These are phyloP conservation scores for Epizoanthus ramosus DNA, from an alignment of 92 coral and sea anemone genomes.

Conservation along the genomic window DNA sequence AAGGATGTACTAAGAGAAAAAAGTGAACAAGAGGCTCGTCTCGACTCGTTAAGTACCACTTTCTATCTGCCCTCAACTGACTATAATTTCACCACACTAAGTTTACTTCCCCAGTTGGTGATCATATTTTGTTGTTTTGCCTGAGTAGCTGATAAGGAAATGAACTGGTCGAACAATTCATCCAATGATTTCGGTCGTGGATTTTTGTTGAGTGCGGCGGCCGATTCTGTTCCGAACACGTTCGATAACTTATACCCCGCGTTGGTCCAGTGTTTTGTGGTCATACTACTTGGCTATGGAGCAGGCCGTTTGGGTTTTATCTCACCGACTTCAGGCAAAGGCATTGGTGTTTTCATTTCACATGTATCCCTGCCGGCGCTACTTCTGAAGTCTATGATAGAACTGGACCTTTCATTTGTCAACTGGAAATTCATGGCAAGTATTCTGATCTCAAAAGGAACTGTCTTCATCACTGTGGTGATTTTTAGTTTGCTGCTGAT, in stretches of 20 bases:
- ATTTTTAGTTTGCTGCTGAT: constrained; percentile 68
- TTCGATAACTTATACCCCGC: constrained; percentile 84
- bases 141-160: not conserved
- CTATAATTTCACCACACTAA: no score
- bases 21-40: no score
- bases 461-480: constrained; percentile 69
- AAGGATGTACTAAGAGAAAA: no score
- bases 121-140: no score
- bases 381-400: constrained; percentile 79
- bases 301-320: constrained; percentile 85
- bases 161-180: not conserved
- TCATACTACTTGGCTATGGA: constrained; percentile 82
- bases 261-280: constrained; percentile 72
- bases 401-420: constrained; percentile 66
- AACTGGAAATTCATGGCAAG: constrained; percentile 84
- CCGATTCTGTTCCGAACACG: constrained; percentile 26
- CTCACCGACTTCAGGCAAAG: constrained; percentile 81
- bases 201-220: not conserved
- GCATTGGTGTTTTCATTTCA: constrained; percentile 77
- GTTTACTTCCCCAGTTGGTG: no score
- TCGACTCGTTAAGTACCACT: no score
- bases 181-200: not conserved
- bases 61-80: no score
- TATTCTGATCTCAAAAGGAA: constrained; percentile 77
- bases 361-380: constrained; percentile 80